Percentiles rank a stretch among this genome's conserved stretches.
Conservation (phyloP, 2,797 vertebrate species). For the Paguma larvata region DNA sequence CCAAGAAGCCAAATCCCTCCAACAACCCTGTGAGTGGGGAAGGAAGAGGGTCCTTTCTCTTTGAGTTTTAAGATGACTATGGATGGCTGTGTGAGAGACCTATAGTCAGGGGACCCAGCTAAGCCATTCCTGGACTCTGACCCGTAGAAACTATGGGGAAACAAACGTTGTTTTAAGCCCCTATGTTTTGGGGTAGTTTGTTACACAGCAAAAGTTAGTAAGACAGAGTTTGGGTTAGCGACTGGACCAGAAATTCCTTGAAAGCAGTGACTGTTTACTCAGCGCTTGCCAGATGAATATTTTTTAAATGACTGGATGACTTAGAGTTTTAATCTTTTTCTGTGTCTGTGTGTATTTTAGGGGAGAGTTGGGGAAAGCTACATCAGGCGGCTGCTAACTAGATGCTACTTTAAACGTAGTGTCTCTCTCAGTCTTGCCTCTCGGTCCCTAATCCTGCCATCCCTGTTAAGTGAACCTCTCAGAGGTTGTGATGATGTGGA, state of each 20-base stretch:
- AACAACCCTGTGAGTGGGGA: background rate
- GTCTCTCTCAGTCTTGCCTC: background rate
- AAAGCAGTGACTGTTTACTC: constrained; percentile 38
- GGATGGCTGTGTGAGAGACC: background rate
- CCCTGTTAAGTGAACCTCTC: background rate
- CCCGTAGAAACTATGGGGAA: background rate
- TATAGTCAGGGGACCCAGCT: background rate
- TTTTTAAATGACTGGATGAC: background rate
- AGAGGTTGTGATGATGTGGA: background rate
- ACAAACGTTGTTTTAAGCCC: background rate
- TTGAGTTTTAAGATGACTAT: background rate
- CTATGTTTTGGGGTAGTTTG: background rate
- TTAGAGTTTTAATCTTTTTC: constrained; percentile 13
- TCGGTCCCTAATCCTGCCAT: background rate
- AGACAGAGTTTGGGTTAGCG: background rate
- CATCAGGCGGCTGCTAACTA: background rate
- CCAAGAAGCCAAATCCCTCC: background rate
- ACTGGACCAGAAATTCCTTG: constrained; percentile 7
- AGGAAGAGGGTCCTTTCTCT: background rate
- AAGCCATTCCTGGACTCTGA: background rate
- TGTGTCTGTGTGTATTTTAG: constrained; percentile 11
- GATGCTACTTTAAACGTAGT: background rate
- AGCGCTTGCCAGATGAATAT: background rate
- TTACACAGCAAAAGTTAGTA: background rate
- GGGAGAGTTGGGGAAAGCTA: background rate